These are phyloP conservation scores for Patella vulgata DNA, from an alignment of 1,140 invertebrate genomes.

Conservation along the genomic window DNA sequence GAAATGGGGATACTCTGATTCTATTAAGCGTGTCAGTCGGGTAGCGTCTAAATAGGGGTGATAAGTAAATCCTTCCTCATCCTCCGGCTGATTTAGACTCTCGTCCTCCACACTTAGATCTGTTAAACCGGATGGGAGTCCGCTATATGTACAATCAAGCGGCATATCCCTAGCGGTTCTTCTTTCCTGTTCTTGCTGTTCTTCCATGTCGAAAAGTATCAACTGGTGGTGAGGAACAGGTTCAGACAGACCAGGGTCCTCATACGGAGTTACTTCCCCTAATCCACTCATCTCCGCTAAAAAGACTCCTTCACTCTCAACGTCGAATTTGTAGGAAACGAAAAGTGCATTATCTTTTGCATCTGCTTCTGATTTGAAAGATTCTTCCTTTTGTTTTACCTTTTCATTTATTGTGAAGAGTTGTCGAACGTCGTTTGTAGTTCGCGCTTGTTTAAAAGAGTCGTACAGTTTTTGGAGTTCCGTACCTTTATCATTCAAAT, in stretches of 20 bases:
- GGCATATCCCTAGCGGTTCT: not conserved
- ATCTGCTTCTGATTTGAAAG: conserved; percentile 41
- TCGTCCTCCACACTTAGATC: not conserved
- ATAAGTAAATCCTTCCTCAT: not conserved
- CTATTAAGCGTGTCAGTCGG: too few relatives aligned
- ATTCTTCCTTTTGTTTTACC: conserved; percentile 33
- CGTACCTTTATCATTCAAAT: conserved; percentile 50
- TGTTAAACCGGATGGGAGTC: not conserved
- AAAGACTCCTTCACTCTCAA: conserved; percentile 46
- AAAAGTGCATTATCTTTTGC: conserved; percentile 53
- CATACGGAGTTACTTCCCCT: conserved; percentile 44
- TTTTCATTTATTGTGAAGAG: conserved; percentile 55
- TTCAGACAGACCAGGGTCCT: conserved; percentile 44
- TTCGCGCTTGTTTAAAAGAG: conserved; percentile 46
- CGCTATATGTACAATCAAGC: not conserved
- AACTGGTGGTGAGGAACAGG: conserved; percentile 53
- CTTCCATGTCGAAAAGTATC: conserved; percentile 47
- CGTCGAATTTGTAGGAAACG: conserved; percentile 46
- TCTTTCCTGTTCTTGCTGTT: conserved; percentile 22
- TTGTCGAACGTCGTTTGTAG: conserved; percentile 48
- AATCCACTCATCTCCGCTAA: conserved; percentile 54
- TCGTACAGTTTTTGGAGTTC: conserved; percentile 56
- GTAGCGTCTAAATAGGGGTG: not conserved
- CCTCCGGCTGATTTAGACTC: not conserved
- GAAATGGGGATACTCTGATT: too few relatives aligned